phyloP scores from a whole-genome alignment of 2,113 vertebrate genomes.

The Podiceps cristatus region DNA sequence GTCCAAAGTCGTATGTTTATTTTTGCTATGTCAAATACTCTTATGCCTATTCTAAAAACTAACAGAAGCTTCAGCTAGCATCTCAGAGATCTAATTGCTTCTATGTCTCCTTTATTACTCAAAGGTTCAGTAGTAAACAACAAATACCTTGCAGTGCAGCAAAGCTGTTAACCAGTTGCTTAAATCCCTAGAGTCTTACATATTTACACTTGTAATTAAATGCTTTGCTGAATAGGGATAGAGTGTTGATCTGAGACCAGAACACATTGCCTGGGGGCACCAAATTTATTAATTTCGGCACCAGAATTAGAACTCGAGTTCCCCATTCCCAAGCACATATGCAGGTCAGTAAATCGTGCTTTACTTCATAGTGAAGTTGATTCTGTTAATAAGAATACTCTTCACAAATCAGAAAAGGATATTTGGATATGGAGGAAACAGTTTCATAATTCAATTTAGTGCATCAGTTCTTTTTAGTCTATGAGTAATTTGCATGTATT shows the following conservation, averaged over 20 bases:
- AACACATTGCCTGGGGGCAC: neutral
- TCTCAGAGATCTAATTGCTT: neutral
- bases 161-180: neutral
- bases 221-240: neutral
- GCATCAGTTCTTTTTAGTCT: neutral
- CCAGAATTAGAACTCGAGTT: neutral
- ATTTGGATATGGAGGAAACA: neutral
- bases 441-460: neutral
- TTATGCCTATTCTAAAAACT: neutral
- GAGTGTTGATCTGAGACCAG: neutral
- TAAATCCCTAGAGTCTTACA: neutral
- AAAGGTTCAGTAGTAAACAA: neutral
- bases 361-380: neutral
- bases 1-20: neutral
- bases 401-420: neutral
- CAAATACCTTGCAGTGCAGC: neutral
- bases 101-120: neutral
- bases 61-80: neutral
- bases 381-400: neutral
- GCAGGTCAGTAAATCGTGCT: neutral
- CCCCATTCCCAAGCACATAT: neutral
- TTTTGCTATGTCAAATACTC: neutral
- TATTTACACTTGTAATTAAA: neutral
- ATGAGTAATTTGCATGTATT: constrained; percentile 19
- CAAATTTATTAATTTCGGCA: neutral